Evolutionary conservation across 2,797 vertebrate genomes (phyloP), one percentile per base, ranked within the genome.

Genomic region (Girardinus metallicus): DNA sequence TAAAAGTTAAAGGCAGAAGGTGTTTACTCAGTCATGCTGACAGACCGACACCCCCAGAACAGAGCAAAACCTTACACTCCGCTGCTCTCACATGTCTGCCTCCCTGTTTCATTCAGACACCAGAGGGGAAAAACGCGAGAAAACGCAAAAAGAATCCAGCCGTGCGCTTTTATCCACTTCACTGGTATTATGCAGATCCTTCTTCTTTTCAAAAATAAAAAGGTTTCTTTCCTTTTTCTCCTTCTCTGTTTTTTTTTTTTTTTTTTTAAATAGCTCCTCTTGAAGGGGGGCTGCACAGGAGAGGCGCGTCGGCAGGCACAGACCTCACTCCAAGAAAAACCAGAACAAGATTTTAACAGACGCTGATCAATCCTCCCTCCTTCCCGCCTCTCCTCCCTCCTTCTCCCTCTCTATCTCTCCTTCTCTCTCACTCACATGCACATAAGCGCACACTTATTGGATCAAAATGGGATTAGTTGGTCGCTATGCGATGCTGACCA

Each of bases 341-440:
- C 92, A 92, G 93, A 94, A 95, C 94, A 95, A 96, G 93, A 95
- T 95, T 94, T 96, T 94, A 95, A 95, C 95, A 95, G 95, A 94
- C 93, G 93, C 94, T 90, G 94, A 96, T 96, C 95, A 96, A 96
- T 95, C 94, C 94, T 94, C 89, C 94, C 93, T 94, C 89, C 93
- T 80, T 73, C 79, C 88, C 84, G 77, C 80, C 79, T 85, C 83
- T 68, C 77, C 81, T 83, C 85, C 36, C 66, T 70, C 90, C 80
- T 80, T 70, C 86, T 46, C 66, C 76, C 83, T 76, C 84, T 62
- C 23, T 73, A 77, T 70, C 84, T 77, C 76, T 74, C 80, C 23
- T 71, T 70, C 79, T 23, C 85, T 62, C 81, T 74, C 87, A 78
- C 88, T 78, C 88, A 76, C 91, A 80, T 88, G 78, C 89, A 82